Percentiles rank a stretch among this genome's conserved stretches.
phyloP scores from a whole-genome alignment of 2,113 vertebrate species.

The Lethenteron reissneri region DNA sequence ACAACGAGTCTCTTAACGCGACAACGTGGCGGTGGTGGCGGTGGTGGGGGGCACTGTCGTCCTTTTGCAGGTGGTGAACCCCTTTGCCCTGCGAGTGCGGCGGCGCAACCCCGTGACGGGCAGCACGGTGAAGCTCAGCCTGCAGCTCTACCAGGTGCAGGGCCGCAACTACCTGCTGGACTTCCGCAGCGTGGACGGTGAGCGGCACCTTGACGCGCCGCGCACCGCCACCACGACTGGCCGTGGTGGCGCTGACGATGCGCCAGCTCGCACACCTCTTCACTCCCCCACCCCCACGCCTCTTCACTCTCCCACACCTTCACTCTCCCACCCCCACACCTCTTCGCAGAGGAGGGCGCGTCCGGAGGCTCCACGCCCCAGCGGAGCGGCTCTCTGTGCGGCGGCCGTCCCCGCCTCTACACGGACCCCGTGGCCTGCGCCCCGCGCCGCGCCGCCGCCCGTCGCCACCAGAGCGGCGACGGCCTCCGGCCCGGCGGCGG shows the following conservation, averaged over 20 bases:
- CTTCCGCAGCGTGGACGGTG: slow-evolving; percentile 96
- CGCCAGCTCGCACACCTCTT: too few relatives aligned
- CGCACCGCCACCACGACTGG: too few relatives aligned
- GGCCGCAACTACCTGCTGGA: slow-evolving; percentile 84
- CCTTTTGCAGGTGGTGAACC: slow-evolving; percentile 56
- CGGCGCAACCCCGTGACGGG: slow-evolving; percentile 83
- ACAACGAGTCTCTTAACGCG: too few relatives aligned
- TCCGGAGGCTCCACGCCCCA: slow-evolving; percentile 77
- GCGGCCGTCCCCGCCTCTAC: slow-evolving; percentile 47
- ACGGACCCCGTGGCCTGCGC: slow-evolving; percentile 24
- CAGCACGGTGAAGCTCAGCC: slow-evolving; percentile 86
- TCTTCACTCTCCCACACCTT: too few relatives aligned
- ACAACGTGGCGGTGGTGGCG: too few relatives aligned
- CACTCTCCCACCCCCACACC: too few relatives aligned
- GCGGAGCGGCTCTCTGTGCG: slow-evolving; percentile 54
- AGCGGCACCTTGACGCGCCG: slow-evolving; percentile 8
- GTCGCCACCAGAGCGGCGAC: too few relatives aligned
- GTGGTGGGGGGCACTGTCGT: neutral
- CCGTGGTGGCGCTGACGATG: too few relatives aligned
- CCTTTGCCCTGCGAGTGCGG: slow-evolving; percentile 72
- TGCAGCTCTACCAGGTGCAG: slow-evolving; percentile 97
- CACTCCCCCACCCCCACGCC: too few relatives aligned
- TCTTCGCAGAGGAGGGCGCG: neutral
- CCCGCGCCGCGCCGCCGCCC: too few relatives aligned
- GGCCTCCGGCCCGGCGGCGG: too few relatives aligned